These are phyloP conservation scores for Hemitrygon akajei DNA, from an alignment of 2,797 vertebrate genomes.

Conservation along the genomic window DNA sequence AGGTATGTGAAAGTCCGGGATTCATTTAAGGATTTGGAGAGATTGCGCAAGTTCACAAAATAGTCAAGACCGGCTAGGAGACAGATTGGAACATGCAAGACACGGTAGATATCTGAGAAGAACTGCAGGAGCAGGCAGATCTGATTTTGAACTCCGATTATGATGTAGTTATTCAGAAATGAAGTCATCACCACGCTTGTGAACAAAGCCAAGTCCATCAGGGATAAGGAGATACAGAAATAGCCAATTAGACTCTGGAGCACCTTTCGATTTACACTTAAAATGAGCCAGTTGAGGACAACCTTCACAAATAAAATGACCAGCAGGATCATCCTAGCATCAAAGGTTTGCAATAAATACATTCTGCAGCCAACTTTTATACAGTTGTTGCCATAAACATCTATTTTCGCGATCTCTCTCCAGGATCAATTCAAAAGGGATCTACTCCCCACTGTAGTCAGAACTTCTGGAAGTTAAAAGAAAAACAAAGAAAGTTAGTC, in stretches of 20 bases:
- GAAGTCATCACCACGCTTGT: slow-evolving; percentile 53
- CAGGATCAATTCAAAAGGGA: not conserved
- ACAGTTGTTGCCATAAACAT: slow-evolving; percentile 46
- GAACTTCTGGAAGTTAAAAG: not conserved
- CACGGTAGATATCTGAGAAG: slow-evolving; percentile 53
- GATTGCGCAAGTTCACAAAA: slow-evolving; percentile 50
- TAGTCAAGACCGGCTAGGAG: slow-evolving; percentile 61
- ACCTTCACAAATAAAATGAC: slow-evolving; percentile 67
- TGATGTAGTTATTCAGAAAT: slow-evolving; percentile 52
- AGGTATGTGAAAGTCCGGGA: slow-evolving; percentile 46
- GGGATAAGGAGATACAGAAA: slow-evolving; percentile 66
- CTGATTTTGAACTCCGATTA: slow-evolving; percentile 64
- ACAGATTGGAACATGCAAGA: slow-evolving; percentile 64
- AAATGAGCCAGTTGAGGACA: slow-evolving; percentile 59
- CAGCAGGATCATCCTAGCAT: slow-evolving; percentile 43
- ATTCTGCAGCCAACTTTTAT: not conserved
- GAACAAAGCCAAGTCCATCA: slow-evolving; percentile 59
- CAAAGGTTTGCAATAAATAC: not conserved
- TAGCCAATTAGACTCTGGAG: slow-evolving; percentile 61
- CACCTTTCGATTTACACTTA: slow-evolving; percentile 55
- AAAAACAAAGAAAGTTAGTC: not conserved
- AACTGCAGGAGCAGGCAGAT: slow-evolving; percentile 71
- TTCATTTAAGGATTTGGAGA: slow-evolving; percentile 38
- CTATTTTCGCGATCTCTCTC: slow-evolving; percentile 45
- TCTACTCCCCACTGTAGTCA: not conserved